Base-by-base conservation (phyloP, 2,888 invertebrate genomes). In the Aleiodes leptofemur region DNA sequence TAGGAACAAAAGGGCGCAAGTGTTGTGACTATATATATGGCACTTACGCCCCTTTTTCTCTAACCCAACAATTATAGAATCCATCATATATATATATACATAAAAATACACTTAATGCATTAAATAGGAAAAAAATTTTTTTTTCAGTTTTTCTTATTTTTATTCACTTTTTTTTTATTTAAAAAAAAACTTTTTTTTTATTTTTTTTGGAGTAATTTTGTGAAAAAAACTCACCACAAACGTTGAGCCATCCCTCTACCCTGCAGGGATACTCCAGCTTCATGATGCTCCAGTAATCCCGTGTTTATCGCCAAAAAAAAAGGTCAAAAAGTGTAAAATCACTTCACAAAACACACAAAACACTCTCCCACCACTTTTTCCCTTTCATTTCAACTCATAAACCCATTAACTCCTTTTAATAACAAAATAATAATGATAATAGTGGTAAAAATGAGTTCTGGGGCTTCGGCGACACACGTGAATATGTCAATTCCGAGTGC, bases 211-310 rank as follows among this genome's bases (percentile, higher is more conserved):
- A n/a, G n/a, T n/a, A n/a, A n/a, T n/a, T n/a, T n/a, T n/a, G n/a
- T n/a, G n/a, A n/a, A n/a, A n/a, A n/a, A n/a, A n/a, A 88, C 91
- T 91, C 81, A 92, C 92, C 92, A 85, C 91, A 91, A 82, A 92
- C 90, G 83, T 91, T 91, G 81, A 92, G 90, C 92, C 92, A 92
- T 78, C 92, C 92, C 86, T 92, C 92, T 61, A 92, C 91, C 72
- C 92, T 89, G 82, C 91, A 91, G 11, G 92, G 92, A 86, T 91
- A 92, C 78, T 90, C 90, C 84, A 91, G 84, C 86, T 86, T 89
- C 89, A 89, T 89, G 31, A 80, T 82, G 55, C 68, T 68, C 69
- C 53, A 66, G 48, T 64, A 64, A 64, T 43, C 14, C 48, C 43
- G 13, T 14, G 23, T 43, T 14, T 43, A 64, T 64, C 48, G 23